Conservation (phyloP, 2,113 vertebrate genomes). For the Garra rufa region DNA sequence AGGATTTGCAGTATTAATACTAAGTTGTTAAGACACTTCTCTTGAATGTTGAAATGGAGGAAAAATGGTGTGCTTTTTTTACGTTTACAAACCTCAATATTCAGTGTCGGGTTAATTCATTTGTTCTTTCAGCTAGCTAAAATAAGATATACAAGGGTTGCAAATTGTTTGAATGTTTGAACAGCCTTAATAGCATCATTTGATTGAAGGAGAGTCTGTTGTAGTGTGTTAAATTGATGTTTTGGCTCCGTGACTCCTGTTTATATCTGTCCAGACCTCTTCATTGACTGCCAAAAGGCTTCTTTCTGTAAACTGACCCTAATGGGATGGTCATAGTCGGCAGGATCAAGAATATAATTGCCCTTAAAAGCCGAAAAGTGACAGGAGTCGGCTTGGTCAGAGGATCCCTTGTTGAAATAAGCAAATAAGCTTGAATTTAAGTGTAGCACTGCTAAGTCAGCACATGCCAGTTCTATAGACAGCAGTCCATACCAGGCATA, state of each 20-base stretch:
- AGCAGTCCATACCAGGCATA: not conserved
- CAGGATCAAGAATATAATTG: slow-evolving; percentile 44
- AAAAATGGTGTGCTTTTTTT: too few relatives aligned
- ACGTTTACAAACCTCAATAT: too few relatives aligned
- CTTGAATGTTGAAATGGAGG: too few relatives aligned
- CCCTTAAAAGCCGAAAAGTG: slow-evolving; percentile 47
- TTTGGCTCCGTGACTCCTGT: slow-evolving; percentile 42
- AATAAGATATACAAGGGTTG: not conserved
- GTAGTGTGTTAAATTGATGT: slow-evolving; percentile 25
- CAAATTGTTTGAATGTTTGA: not conserved
- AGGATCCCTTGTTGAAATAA: slow-evolving; percentile 33
- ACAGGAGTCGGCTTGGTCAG: slow-evolving; percentile 15
- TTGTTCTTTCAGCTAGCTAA: not conserved
- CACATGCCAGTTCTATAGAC: slow-evolving; percentile 31
- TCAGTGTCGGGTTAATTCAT: not conserved
- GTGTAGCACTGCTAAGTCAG: slow-evolving; percentile 25
- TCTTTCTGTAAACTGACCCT: slow-evolving; percentile 59
- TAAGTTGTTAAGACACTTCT: too few relatives aligned
- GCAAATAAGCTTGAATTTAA: slow-evolving; percentile 27
- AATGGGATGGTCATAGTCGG: slow-evolving; percentile 49
- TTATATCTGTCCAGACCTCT: slow-evolving; percentile 42
- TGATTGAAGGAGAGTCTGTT: not conserved
- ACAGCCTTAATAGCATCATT: not conserved
- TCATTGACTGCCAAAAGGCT: not conserved
- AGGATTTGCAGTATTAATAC: too few relatives aligned